These are phyloP conservation scores for Alauda arvensis DNA, from an alignment of 2,797 vertebrate genomes.

Conservation along the genomic window DNA sequence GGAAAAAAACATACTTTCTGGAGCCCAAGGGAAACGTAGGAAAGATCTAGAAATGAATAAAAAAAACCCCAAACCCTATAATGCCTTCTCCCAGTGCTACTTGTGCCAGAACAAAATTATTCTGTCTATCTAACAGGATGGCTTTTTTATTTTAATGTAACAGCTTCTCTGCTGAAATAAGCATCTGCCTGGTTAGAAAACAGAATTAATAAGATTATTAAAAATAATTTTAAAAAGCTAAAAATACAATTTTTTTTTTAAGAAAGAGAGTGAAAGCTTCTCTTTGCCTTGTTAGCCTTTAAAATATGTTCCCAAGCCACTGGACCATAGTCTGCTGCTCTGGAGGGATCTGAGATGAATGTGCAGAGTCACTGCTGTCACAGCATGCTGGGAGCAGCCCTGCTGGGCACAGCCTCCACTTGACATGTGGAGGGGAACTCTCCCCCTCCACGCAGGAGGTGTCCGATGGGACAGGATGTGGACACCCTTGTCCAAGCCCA, in stretches of 20 bases:
- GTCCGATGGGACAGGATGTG: neutral
- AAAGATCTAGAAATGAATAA: slow-evolving; percentile 53
- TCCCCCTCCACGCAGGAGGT: neutral
- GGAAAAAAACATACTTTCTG: neutral
- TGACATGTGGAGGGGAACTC: neutral
- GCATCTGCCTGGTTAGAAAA: slow-evolving; percentile 32
- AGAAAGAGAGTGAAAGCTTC: neutral
- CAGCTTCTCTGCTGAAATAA: slow-evolving; percentile 26
- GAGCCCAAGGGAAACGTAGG: slow-evolving; percentile 45
- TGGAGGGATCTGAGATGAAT: neutral
- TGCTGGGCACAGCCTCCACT: neutral
- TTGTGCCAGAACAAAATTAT: slow-evolving; percentile 52
- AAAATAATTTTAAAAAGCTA: neutral
- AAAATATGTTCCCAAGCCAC: neutral
- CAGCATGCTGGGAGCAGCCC: neutral
- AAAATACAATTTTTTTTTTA: neutral
- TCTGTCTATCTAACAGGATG: neutral
- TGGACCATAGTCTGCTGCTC: neutral
- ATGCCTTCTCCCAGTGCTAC: slow-evolving; percentile 17
- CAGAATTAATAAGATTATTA: slow-evolving; percentile 22
- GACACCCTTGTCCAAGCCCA: neutral
- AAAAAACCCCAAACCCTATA: neutral
- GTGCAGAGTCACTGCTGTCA: neutral
- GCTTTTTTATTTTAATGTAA: slow-evolving; percentile 30
- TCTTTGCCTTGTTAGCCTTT: slow-evolving; percentile 38